These are phyloP conservation scores for Drosophila ezoana DNA, from an alignment of 2,888 invertebrate genomes.

Conservation along the genomic window DNA sequence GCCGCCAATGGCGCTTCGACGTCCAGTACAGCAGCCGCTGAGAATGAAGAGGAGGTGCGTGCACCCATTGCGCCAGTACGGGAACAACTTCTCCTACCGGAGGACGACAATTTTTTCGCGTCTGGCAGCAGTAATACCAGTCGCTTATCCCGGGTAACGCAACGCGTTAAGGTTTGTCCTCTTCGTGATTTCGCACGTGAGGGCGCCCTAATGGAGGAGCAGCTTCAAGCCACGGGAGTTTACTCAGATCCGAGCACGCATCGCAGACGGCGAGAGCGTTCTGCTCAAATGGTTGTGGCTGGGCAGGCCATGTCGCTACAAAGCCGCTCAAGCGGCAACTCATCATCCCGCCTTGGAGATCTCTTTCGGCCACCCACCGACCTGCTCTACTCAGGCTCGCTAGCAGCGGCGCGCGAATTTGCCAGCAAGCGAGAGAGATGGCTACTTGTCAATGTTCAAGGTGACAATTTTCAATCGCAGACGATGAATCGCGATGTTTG, in stretches of 20 bases:
- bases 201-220: constrained; percentile 83
- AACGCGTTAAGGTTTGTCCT: constrained; percentile 82
- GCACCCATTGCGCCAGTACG: constrained; percentile 84
- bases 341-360: constrained; percentile 87
- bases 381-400: constrained; percentile 87
- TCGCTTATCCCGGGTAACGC: constrained; percentile 72
- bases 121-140: constrained; percentile 57
- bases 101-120: constrained; percentile 84
- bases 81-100: constrained; percentile 83
- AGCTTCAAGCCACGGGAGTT: constrained; percentile 73
- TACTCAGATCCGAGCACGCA: constrained; percentile 56
- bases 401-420: constrained; percentile 86
- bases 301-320: constrained; percentile 56
- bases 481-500: constrained; percentile 90
- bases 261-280: constrained; percentile 62
- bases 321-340: constrained; percentile 40
- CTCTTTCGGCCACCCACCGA: constrained; percentile 89
- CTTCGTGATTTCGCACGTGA: constrained; percentile 84
- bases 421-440: constrained; percentile 87
- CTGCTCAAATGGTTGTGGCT: constrained; percentile 69
- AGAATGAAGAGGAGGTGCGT: constrained; percentile 77
- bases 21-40: constrained; percentile 36
- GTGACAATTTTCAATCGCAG: constrained; percentile 89
- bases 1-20: constrained; percentile 35
- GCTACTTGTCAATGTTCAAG: constrained; percentile 90